Base-by-base conservation (phyloP, 53 echinoderm and acorn worm genomes). In the Echinarachnius parma region DNA sequence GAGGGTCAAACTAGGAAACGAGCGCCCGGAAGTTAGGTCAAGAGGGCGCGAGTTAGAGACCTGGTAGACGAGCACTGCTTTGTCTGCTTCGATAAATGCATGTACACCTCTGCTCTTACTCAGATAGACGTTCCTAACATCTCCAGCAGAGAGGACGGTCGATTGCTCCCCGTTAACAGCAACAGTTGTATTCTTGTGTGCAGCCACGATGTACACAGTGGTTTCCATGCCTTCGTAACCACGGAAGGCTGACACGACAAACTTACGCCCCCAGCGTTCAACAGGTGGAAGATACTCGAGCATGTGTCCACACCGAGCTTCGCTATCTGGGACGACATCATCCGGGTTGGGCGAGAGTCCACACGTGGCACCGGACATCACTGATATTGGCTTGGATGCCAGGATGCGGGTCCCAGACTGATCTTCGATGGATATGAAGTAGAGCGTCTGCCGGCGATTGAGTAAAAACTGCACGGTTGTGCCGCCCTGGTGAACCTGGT, bases 201-300 rank as follows among this genome's bases (percentile, higher is more conserved):
- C 37, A 13, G 56, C 57, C 74, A 72, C 39, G 19, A 72, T 33
- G 29, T 56, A 72, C 20, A 28, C 46, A n/a, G 57, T 36, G 11
- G 46, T 45, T 4, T 56, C 57, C 23, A 39, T 57, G 18, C 74
- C n/a, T 55, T 42, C 57, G 57, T 39, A 72, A 10, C 74, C 74
- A 0, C 37, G 42, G 55, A 37, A 15, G 5, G 74, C 37, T 2
- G 74, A 72, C 15, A 42, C 42, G 22, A 56, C 57, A 55, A 85
- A 89, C 30, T 46, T 55, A 25, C 53, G 81, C 14, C 89, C 89
- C 89, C 89, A 89, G 2, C 85, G 77, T 4, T 76, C 74, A 25
- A 89, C 89, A 0, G 89, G 89, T 0, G 82, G 89, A 3, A 89
- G 50, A 46, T 81, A 81, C 67, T 89, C 89, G 15, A 84, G 74